These are phyloP conservation scores for Anguilla rostrata DNA, from an alignment of 2,113 vertebrate species.

Conservation along the genomic window DNA sequence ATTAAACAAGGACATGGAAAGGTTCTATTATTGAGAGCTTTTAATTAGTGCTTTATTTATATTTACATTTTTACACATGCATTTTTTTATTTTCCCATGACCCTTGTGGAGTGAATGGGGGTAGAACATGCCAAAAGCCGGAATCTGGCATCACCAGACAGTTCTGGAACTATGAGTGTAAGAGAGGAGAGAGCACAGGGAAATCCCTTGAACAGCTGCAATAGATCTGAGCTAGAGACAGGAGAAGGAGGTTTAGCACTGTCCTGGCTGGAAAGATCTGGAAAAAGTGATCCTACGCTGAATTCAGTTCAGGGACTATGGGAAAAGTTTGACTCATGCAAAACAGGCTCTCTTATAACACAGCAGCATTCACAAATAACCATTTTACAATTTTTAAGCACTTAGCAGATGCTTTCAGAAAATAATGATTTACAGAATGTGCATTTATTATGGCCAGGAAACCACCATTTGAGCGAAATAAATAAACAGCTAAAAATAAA, in stretches of 20 bases:
- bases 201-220: background rate
- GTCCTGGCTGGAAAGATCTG: background rate
- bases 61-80: no score
- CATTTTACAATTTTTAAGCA: no score
- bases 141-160: no score
- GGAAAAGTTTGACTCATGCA: background rate
- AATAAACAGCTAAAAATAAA: no score
- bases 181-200: background rate
- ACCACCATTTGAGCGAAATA: no score
- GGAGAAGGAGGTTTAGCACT: background rate
- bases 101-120: no score
- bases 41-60: no score
- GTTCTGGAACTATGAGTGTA: background rate
- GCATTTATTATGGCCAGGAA: no score
- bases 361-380: background rate
- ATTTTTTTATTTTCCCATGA: no score
- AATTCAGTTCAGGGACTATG: background rate
- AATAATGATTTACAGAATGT: no score
- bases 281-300: background rate
- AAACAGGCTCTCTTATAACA: constrained; percentile 2
- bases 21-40: background rate
- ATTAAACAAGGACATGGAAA: background rate
- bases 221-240: background rate
- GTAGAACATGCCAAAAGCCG: no score
- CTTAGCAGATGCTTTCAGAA: no score